Evolutionary conservation across 2,888 invertebrate genomes (phyloP).

Genomic region (Dynastes grantii): DNA sequence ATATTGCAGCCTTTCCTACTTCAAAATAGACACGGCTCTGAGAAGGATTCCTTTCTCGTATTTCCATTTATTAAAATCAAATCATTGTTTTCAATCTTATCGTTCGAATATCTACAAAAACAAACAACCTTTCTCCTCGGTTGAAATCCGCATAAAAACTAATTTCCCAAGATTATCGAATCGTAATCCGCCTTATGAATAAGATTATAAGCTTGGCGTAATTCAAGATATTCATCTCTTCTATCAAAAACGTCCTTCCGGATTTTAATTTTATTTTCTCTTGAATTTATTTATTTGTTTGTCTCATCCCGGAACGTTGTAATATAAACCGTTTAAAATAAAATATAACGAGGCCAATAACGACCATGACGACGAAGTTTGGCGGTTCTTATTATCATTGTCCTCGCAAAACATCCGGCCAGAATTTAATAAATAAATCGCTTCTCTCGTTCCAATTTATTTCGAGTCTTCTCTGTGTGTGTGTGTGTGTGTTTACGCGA

Average conservation of each 20-base stretch:
- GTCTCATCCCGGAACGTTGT: not conserved
- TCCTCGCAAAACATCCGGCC: not conserved
- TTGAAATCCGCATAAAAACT: not conserved
- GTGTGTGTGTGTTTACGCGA: not conserved
- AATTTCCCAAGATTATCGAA: not conserved
- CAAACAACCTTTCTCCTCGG: not conserved
- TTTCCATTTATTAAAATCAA: too few species aligned
- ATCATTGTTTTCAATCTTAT: too few species aligned
- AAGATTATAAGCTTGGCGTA: not conserved
- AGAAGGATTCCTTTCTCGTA: too few species aligned
- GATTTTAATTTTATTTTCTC: constrained; percentile 1
- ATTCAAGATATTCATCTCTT: constrained; percentile 7
- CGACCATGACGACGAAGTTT: not conserved
- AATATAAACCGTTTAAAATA: constrained; percentile 17
- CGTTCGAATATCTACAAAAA: not conserved
- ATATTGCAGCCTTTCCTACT: too few species aligned
- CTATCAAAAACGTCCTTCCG: not conserved
- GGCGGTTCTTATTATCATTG: constrained; percentile 6
- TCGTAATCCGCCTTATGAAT: constrained; percentile 7
- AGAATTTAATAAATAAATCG: constrained; percentile 18
- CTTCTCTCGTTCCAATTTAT: not conserved
- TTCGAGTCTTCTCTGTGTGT: not conserved
- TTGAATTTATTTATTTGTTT: constrained; percentile 8
- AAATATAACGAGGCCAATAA: constrained; percentile 18
- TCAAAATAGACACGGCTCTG: too few species aligned